Evolutionary conservation across 2,113 vertebrate species (phyloP).

Genomic region (Cyprinus carpio): DNA sequence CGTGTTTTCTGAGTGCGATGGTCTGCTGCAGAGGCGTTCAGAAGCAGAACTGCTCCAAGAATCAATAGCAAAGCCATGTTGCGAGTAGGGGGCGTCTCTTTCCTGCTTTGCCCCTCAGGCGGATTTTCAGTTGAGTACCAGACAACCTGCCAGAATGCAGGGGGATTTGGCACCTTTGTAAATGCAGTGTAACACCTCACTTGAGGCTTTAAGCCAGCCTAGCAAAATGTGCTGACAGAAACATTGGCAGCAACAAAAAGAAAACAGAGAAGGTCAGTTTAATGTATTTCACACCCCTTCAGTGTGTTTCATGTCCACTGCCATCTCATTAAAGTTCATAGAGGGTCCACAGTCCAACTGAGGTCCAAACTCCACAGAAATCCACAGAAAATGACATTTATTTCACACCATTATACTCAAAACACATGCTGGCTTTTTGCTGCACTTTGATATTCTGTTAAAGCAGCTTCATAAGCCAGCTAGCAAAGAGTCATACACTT

Average conservation of each 20-base stretch:
- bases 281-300: background rate
- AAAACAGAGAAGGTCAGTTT: background rate
- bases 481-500: background rate
- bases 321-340: background rate
- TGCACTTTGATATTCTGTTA: background rate
- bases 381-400: background rate
- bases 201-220: constrained; percentile 13
- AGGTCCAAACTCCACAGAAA: background rate
- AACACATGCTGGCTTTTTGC: background rate
- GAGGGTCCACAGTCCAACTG: background rate
- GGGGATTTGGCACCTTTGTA: background rate
- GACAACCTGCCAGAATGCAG: constrained; percentile 34
- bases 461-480: background rate
- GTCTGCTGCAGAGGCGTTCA: constrained; percentile 16
- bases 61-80: constrained; percentile 19
- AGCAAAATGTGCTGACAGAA: constrained; percentile 25
- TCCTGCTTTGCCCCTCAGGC: constrained; percentile 2
- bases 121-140: background rate
- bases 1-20: background rate
- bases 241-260: constrained; percentile 23
- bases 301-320: background rate
- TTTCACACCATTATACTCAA: background rate
- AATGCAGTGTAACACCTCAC: background rate
- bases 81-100: background rate
- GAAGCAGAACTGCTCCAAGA: background rate